These are phyloP conservation scores for Pyxicephalus adspersus DNA, from an alignment of 2,113 vertebrate species.

Conservation along the genomic window DNA sequence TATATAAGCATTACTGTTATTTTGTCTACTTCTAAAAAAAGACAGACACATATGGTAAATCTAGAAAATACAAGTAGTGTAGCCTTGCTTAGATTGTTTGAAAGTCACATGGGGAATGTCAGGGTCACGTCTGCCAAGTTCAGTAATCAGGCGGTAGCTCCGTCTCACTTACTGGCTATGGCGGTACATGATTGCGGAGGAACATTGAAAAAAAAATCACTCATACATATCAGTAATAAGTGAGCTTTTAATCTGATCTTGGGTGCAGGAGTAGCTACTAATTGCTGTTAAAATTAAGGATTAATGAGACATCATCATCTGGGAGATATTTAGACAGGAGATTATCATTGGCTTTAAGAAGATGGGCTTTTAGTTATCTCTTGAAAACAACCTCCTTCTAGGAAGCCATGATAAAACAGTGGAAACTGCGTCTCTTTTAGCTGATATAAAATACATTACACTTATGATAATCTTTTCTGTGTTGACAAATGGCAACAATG, in stretches of 20 bases:
- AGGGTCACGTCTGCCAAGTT: constrained; percentile 3
- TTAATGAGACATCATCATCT: neutral
- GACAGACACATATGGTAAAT: neutral
- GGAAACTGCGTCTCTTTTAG: neutral
- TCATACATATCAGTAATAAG: neutral
- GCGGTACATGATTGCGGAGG: neutral
- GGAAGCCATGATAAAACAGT: constrained; percentile 4
- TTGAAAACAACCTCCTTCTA: neutral
- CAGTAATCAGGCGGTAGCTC: neutral
- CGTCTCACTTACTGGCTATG: neutral
- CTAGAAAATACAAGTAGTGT: neutral
- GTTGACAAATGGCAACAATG: constrained; percentile 1
- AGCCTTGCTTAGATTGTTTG: neutral
- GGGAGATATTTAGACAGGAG: too few species aligned
- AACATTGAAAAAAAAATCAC: neutral
- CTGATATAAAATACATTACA: neutral
- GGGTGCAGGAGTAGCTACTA: neutral
- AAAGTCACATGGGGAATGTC: neutral
- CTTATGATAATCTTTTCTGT: neutral
- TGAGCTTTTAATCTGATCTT: neutral
- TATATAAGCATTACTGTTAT: neutral
- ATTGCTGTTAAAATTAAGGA: neutral
- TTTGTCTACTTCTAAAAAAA: constrained; percentile 1
- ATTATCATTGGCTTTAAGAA: too few species aligned
- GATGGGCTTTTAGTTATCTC: neutral